Conservation (phyloP, 2,797 vertebrate species). For the Rachycentron canadum region DNA sequence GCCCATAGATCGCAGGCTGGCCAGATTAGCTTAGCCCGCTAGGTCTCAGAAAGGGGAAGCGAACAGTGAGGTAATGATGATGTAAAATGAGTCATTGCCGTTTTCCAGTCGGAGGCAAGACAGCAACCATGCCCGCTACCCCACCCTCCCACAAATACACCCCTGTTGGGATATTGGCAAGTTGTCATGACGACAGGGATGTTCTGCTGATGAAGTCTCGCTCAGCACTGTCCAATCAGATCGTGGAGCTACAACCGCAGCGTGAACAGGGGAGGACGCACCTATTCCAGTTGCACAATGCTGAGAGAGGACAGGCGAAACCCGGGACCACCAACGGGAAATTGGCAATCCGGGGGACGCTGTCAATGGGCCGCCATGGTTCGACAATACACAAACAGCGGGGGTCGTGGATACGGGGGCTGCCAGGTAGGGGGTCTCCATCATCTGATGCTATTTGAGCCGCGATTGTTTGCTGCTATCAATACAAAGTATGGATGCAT, state of each 20-base stretch:
- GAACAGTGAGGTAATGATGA: conserved; percentile 86
- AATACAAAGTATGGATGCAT: conserved; percentile 69
- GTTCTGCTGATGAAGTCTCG: conserved; percentile 98
- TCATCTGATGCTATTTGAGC: conserved; percentile 72
- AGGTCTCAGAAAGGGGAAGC: conserved; percentile 49
- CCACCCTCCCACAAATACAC: conserved; percentile 79
- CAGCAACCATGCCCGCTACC: conserved; percentile 65
- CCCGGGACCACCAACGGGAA: conserved; percentile 92
- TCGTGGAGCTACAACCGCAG: conserved; percentile 96
- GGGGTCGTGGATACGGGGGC: conserved; percentile 88
- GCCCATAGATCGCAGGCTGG: conserved; percentile 55
- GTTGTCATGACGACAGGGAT: conserved; percentile 99
- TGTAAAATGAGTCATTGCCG: conserved; percentile 85
- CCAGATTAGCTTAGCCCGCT: conserved; percentile 75
- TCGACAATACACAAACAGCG: conserved; percentile 90
- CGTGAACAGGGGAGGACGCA: conserved; percentile 97
- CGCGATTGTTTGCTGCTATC: conserved; percentile 65
- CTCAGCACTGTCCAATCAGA: conserved; percentile 97
- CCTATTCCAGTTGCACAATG: conserved; percentile 96
- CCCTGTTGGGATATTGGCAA: conserved; percentile 91
- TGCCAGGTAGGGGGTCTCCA: conserved; percentile 91
- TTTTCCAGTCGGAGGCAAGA: conserved; percentile 85
- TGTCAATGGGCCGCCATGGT: conserved; percentile 90
- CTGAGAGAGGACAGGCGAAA: conserved; percentile 92
- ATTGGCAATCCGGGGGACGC: conserved; percentile 89